phyloP scores from a whole-genome alignment of 2,888 invertebrate genomes.

The Siphlonurus alternatus region DNA sequence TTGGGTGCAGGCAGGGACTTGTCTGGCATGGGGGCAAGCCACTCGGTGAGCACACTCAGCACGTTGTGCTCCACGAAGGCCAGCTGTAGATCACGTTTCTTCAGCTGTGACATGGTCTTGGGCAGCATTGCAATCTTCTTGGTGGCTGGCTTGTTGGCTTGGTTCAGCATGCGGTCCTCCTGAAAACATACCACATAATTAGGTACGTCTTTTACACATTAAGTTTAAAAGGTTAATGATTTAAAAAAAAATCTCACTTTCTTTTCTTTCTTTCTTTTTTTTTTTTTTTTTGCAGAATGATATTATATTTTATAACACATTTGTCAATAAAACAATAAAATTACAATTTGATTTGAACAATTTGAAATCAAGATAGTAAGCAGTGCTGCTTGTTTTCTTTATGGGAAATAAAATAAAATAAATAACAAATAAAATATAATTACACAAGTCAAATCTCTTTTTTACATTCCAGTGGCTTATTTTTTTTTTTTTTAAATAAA shows the following conservation, averaged over 20 bases:
- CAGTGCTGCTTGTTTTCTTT: too few relatives aligned
- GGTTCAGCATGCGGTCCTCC: conserved; percentile 81
- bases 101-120: conserved; percentile 76
- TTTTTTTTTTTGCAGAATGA: too few relatives aligned
- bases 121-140: conserved; percentile 85
- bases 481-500: too few relatives aligned
- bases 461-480: too few relatives aligned
- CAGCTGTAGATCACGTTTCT: conserved; percentile 74
- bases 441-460: background rate
- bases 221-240: too few relatives aligned
- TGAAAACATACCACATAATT: conserved; percentile 22
- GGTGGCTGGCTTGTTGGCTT: conserved; percentile 69
- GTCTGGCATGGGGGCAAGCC: conserved; percentile 97
- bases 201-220: too few relatives aligned
- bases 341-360: too few relatives aligned
- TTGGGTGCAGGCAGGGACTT: conserved; percentile 87
- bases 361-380: too few relatives aligned
- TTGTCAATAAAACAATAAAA: too few relatives aligned
- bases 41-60: conserved; percentile 79
- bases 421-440: background rate
- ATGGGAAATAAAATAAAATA: too few relatives aligned
- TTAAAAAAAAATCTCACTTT: conserved; percentile 3
- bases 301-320: too few relatives aligned
- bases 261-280: conserved; percentile 6
- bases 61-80: conserved; percentile 95